Evolutionary conservation across 2,888 invertebrate genomes (phyloP).

Genomic region (Stictocephala bisonia): DNA sequence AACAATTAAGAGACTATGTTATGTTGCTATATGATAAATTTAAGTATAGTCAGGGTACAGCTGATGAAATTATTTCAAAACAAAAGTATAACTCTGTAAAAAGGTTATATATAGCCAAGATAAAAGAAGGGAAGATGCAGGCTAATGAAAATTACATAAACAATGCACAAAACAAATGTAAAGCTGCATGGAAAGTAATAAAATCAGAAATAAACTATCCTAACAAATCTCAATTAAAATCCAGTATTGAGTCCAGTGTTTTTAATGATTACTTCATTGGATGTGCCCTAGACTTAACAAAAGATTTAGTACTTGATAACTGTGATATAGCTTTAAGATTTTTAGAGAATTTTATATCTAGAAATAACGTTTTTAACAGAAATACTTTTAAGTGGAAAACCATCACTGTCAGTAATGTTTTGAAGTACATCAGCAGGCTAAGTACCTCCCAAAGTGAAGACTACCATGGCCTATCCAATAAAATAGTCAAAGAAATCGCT

Average conservation of each 20-base stretch:
- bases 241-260: too few species aligned
- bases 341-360: neutral
- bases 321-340: neutral
- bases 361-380: neutral
- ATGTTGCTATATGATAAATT: neutral
- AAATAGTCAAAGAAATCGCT: neutral
- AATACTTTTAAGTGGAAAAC: neutral
- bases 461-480: neutral
- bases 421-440: neutral
- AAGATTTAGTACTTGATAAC: neutral
- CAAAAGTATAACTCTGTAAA: neutral
- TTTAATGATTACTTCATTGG: slow-evolving; percentile 1
- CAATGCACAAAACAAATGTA: slow-evolving; percentile 1
- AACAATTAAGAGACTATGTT: neutral
- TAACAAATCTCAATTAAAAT: neutral
- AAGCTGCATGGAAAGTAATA: neutral
- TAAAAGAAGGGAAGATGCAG: neutral
- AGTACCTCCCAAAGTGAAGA: neutral
- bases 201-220: neutral
- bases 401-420: neutral
- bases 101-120: neutral
- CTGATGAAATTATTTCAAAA: neutral
- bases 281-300: neutral
- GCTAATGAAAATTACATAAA: neutral
- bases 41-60: neutral